Percentiles rank a stretch among this genome's conserved stretches.
phyloP scores from a whole-genome alignment of 1,140 invertebrate species.

The Trichonephila clavata region DNA sequence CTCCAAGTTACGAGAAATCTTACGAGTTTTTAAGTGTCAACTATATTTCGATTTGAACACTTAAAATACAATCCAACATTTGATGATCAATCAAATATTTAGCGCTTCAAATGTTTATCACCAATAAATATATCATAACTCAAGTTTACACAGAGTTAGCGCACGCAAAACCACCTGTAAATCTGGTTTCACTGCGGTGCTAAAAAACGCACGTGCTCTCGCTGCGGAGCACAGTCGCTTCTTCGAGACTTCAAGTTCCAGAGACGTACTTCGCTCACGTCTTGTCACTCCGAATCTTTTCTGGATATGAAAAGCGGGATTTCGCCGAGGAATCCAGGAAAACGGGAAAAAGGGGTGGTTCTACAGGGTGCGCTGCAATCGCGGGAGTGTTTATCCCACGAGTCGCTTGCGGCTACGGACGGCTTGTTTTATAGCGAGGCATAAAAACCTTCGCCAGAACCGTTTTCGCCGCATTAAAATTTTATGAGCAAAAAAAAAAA shows the following conservation, averaged over 20 bases:
- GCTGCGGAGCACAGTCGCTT: background rate
- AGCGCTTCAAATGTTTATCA: background rate
- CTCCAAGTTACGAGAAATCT: too few relatives aligned
- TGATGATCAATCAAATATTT: background rate
- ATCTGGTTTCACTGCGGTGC: background rate
- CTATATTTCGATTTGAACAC: background rate
- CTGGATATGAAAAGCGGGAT: conserved; percentile 29
- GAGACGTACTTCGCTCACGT: conserved; percentile 28
- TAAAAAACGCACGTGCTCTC: conserved; percentile 49
- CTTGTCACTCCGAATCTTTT: background rate
- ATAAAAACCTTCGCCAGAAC: conserved; percentile 71
- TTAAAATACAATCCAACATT: background rate
- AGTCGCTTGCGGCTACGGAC: conserved; percentile 67
- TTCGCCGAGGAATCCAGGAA: conserved; percentile 32
- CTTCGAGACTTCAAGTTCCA: background rate
- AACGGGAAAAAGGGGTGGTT: background rate
- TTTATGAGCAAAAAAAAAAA: conserved; percentile 58
- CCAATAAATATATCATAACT: background rate
- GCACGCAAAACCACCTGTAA: background rate
- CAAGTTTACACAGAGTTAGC: background rate
- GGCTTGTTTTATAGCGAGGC: conserved; percentile 69
- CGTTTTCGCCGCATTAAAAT: conserved; percentile 74
- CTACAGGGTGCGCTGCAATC: conserved; percentile 47
- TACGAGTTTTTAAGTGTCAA: background rate
- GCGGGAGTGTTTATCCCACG: conserved; percentile 63